Evolutionary conservation across 2,797 vertebrate species (phyloP), one percentile per base, ranked within the genome.

Genomic region (Hippocampus kuda): DNA sequence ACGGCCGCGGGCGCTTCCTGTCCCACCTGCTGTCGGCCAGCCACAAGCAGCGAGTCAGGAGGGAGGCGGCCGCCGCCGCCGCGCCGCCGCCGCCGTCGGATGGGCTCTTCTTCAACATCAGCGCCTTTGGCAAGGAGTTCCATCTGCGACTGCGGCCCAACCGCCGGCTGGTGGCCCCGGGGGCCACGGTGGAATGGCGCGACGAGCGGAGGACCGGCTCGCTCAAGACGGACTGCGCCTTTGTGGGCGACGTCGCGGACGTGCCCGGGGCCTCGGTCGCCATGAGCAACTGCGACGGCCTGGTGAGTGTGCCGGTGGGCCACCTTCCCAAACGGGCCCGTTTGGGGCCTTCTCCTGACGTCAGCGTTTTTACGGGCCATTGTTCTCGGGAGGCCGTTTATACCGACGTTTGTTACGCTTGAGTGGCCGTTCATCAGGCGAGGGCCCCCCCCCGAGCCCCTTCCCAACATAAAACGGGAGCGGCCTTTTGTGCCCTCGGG

Each of bases 281-380:
- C 77, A 93, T 99, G 83, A 99, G 94, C 94, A 99, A 98, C 90
- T 99, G 97, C 61, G 97, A 99, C 34, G 96, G 97, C 69, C 91
- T 99, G 95, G 97, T 99, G 92, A 96, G 96, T 91, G 65, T 54
- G 73, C 56, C 66, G 75, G 69, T 73, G 76, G 60, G 38, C 83
- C 81, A 85, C 85, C 84, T 88, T 84, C 81, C 77, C 34, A 0
- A 77, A 77, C 61, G 65, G 67, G 8, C 51, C 51, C 51, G 8
- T 53, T 59, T 76, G 73, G 71, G 75, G 77, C 62, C 70, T 30
- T 75, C 72, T 73, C 69, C 82, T 75, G 71, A 78, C 75, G 76
- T 87, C 82, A 75, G 70, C 54, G 51, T 76, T 84, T 87, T 85
- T 85, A 85, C 73, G 66, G 75, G 80, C 69, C 76, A 77, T 84